Conservation (phyloP, 2,888 invertebrate species). For the Heteromyza rotundicornis region DNA sequence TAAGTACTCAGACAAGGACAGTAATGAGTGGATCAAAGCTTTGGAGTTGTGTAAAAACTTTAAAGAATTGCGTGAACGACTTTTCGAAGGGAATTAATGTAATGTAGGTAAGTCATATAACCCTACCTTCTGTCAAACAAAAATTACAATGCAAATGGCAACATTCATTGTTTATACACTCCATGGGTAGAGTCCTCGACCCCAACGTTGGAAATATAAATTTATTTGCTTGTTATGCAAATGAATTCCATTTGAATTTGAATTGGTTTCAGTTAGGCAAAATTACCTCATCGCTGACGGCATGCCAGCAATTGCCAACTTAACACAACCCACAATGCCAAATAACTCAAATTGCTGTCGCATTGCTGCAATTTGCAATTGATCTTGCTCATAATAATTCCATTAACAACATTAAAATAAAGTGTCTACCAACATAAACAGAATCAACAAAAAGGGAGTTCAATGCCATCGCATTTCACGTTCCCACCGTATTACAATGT, state of each 20-base stretch:
- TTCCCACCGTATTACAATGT: no score
- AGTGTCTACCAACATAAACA: no score
- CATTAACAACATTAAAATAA: no score
- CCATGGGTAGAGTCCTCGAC: not conserved
- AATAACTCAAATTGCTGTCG: not conserved
- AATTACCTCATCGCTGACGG: no score
- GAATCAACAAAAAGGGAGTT: no score
- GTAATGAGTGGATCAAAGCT: conserved; percentile 48
- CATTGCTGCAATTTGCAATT: no score
- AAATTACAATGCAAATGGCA: not conserved
- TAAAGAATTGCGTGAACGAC: conserved; percentile 18
- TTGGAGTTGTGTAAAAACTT: conserved; percentile 37
- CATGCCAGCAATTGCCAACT: no score
- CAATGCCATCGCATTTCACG: no score
- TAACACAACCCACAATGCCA: not conserved
- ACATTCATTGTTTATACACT: not conserved
- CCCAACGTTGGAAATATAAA: not conserved
- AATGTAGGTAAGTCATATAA: not conserved
- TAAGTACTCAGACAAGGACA: conserved; percentile 39
- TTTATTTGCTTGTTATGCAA: not conserved
- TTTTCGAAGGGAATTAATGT: not conserved
- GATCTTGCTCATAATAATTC: no score
- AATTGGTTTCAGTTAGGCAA: not conserved
- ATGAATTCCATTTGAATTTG: not conserved
- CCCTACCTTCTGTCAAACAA: no score